Evolutionary conservation across 2,797 vertebrate species (phyloP).

Genomic region (Manis pentadactyla): DNA sequence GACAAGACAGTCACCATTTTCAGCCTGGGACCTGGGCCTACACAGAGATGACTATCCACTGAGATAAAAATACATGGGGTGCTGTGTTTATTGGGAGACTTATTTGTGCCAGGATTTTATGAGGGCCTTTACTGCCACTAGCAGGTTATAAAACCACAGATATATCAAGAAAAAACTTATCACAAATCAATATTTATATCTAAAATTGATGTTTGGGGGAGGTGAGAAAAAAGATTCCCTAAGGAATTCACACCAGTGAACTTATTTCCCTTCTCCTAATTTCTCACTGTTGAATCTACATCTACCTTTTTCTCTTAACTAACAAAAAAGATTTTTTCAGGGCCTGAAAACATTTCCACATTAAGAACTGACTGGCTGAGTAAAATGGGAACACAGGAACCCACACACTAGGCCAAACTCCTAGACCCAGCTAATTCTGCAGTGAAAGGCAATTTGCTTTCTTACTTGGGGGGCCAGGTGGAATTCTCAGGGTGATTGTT

Average conservation of each 20-base stretch:
- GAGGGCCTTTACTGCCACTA: not conserved
- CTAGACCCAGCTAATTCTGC: not conserved
- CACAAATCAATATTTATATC: slow-evolving; percentile 13
- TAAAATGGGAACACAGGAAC: slow-evolving; percentile 8
- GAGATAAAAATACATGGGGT: not conserved
- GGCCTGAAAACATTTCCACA: not conserved
- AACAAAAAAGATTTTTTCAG: not conserved
- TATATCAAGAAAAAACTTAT: not conserved
- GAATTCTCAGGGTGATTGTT: not conserved
- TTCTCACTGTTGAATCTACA: not conserved
- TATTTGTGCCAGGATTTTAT: not conserved
- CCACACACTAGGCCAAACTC: not conserved
- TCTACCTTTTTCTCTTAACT: not conserved
- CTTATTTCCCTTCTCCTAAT: not conserved
- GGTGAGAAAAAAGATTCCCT: not conserved
- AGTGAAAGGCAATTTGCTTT: not conserved
- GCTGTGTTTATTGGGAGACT: not conserved
- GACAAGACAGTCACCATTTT: not conserved
- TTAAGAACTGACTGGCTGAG: slow-evolving; percentile 48
- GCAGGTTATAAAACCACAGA: slow-evolving; percentile 8
- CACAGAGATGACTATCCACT: not conserved
- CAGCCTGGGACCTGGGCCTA: not conserved
- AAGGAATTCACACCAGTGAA: not conserved
- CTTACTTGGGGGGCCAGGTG: not conserved
- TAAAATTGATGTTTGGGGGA: not conserved